Evolutionary conservation across 2,113 vertebrate species (phyloP).

Genomic region (Lonchura striata): DNA sequence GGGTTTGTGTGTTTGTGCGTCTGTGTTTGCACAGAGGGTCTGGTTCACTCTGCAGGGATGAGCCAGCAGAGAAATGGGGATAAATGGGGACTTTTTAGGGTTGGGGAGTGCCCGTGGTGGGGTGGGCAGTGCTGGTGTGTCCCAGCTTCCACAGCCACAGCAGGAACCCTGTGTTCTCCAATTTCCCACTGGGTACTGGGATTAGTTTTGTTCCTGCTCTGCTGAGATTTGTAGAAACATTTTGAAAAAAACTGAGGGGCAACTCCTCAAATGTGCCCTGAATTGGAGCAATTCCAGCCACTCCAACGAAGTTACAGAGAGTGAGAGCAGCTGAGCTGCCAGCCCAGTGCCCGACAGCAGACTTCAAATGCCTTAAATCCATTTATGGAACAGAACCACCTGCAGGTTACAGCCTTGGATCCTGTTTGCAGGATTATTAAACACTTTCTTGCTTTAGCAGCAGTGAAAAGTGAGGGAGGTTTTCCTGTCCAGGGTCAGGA

Average conservation of each 20-base stretch:
- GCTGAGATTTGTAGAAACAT: neutral
- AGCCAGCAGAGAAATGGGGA: neutral
- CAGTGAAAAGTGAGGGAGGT: neutral
- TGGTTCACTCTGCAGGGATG: neutral
- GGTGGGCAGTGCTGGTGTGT: neutral
- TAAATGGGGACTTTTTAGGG: neutral
- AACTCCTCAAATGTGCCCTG: neutral
- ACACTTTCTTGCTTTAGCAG: neutral
- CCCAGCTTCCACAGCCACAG: neutral
- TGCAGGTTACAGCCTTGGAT: neutral
- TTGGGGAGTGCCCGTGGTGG: neutral
- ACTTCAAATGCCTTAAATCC: neutral
- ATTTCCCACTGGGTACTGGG: rapidly evolving
- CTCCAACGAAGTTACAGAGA: neutral
- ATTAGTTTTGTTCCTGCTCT: neutral
- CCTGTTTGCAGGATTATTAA: neutral
- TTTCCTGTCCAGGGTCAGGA: neutral
- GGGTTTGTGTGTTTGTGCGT: neutral
- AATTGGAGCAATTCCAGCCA: neutral
- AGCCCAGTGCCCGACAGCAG: neutral
- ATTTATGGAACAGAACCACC: neutral
- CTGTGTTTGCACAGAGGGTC: neutral
- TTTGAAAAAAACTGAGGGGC: neutral
- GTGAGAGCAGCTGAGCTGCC: neutral
- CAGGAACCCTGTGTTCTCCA: neutral